A percentile compares a stretch with the other conserved stretches of the same genome.
phyloP scores from a whole-genome alignment of 1,140 invertebrate genomes.

The Orius laevigatus region DNA sequence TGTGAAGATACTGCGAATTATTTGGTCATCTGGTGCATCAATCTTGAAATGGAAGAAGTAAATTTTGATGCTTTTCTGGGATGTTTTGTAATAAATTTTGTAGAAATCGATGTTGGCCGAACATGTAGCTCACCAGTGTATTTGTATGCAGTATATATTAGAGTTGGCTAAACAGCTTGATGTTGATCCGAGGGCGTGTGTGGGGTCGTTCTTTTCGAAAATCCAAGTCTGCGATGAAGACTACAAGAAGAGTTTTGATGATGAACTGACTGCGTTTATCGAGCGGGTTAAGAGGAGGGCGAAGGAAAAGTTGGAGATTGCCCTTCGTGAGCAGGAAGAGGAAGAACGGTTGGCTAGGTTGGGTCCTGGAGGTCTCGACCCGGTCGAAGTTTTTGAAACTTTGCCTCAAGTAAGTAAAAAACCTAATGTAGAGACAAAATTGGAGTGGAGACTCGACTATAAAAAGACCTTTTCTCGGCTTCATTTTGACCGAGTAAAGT shows the following conservation, averaged over 20 bases:
- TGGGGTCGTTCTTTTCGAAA: conserved; percentile 87
- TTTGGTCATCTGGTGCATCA: conserved; percentile 96
- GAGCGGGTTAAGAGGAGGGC: conserved; percentile 72
- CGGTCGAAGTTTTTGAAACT: conserved; percentile 88
- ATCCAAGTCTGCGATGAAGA: conserved; percentile 81
- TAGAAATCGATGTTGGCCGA: conserved; percentile 87
- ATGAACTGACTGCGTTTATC: conserved; percentile 84
- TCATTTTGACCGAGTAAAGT: too few relatives aligned
- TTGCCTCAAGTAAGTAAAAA: conserved; percentile 89
- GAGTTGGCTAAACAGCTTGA: conserved; percentile 90
- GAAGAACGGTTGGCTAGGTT: conserved; percentile 76
- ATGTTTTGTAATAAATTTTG: conserved; percentile 25
- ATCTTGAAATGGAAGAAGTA: conserved; percentile 93
- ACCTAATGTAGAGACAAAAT: too few relatives aligned
- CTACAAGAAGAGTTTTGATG: conserved; percentile 88
- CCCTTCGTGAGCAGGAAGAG: conserved; percentile 63
- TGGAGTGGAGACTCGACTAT: too few relatives aligned
- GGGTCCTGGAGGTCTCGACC: conserved; percentile 93
- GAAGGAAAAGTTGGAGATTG: conserved; percentile 72
- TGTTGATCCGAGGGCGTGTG: conserved; percentile 79
- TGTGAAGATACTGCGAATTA: conserved; percentile 98
- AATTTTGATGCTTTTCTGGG: conserved; percentile 18
- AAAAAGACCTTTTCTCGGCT: too few relatives aligned
- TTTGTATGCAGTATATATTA: conserved; percentile 97
- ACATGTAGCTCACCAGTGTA: conserved; percentile 94